These are phyloP conservation scores for Hirundo rustica DNA, from an alignment of 2,797 vertebrate species.

Conservation along the genomic window DNA sequence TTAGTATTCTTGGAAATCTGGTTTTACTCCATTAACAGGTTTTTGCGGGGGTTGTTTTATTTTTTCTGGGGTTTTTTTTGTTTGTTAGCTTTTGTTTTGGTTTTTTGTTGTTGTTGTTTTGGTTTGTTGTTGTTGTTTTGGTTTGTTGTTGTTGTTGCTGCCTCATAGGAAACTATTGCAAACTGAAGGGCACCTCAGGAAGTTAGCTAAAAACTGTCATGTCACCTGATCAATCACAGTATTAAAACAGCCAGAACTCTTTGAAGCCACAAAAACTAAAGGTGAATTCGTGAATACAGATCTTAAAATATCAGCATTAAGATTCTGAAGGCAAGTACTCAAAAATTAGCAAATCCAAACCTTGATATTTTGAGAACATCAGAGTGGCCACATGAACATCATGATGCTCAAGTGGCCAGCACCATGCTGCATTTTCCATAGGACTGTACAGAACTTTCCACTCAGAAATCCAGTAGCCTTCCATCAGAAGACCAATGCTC, in stretches of 20 bases:
- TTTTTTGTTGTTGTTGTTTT: too few relatives aligned
- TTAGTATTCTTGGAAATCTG: background rate
- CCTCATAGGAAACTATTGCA: background rate
- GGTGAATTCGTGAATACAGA: background rate
- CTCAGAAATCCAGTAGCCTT: background rate
- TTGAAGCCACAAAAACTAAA: background rate
- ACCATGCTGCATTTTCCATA: background rate
- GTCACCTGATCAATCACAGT: background rate
- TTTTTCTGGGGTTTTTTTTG: background rate
- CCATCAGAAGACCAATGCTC: background rate
- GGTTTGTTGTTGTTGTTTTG: too few relatives aligned
- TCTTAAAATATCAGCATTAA: background rate
- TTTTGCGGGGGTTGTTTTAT: background rate
- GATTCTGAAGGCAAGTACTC: background rate
- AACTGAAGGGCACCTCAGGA: background rate
- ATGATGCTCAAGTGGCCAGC: background rate
- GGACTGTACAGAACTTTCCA: too few relatives aligned
- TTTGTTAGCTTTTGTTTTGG: too few relatives aligned
- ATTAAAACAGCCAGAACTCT: background rate
- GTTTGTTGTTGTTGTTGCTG: background rate
- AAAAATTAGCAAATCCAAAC: background rate
- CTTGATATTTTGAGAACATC: background rate
- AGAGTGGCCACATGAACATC: fast-evolving
- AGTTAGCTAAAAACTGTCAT: background rate
- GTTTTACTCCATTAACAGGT: background rate